phyloP scores from a whole-genome alignment of 1,140 invertebrate species.

The Drosophila takahashii region DNA sequence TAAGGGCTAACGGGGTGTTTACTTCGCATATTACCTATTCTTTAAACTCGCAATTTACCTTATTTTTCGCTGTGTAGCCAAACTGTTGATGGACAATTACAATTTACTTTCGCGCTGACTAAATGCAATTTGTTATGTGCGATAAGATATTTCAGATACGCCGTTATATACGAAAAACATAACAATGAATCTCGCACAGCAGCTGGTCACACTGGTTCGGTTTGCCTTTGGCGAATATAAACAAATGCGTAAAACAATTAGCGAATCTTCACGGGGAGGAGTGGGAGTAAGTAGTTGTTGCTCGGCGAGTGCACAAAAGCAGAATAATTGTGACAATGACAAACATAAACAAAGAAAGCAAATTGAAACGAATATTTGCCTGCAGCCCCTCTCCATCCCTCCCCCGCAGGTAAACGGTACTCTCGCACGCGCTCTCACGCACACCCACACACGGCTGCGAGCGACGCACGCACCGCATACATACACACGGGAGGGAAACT shows the following conservation, averaged over 20 bases:
- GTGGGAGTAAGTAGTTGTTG: conserved; percentile 25
- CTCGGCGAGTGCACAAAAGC: conserved; percentile 53
- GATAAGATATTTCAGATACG: conserved; percentile 57
- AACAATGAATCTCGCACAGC: conserved; percentile 40
- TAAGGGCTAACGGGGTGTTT: not conserved
- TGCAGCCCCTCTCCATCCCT: not conserved
- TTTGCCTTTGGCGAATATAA: conserved; percentile 47
- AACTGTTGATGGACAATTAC: conserved; percentile 21
- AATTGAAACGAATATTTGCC: conserved; percentile 21
- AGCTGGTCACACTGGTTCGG: conserved; percentile 38
- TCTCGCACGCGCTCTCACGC: conserved; percentile 31
- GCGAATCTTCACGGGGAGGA: not conserved
- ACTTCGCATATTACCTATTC: not conserved
- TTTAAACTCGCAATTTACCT: conserved; percentile 7
- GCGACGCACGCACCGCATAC: conserved; percentile 44
- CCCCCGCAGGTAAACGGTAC: conserved; percentile 42
- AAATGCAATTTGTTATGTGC: conserved; percentile 37
- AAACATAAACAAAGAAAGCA: conserved; percentile 72
- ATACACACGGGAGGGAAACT: conserved; percentile 46
- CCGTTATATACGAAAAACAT: conserved; percentile 59
- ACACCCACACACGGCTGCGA: conserved; percentile 20
- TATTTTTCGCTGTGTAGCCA: conserved; percentile 5
- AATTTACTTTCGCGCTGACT: conserved; percentile 26
- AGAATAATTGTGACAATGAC: conserved; percentile 56
- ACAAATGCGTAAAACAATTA: conserved; percentile 71